phyloP scores from a whole-genome alignment of 1,140 invertebrate genomes.

The Ceratina calcarata region DNA sequence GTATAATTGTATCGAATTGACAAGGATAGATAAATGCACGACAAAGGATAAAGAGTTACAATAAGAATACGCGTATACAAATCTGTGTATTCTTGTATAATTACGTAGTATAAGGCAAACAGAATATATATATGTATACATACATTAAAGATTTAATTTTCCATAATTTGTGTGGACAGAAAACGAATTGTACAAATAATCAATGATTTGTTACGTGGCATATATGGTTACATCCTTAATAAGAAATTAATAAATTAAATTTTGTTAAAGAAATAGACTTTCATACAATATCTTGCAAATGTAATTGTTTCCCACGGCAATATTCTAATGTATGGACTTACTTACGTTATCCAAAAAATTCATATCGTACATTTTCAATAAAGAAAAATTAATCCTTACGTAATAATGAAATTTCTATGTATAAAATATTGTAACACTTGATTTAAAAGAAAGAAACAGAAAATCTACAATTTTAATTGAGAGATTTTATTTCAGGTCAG shows the following conservation, averaged over 20 bases:
- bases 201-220: constrained; percentile 6
- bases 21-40: constrained; percentile 20
- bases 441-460: constrained; percentile 11
- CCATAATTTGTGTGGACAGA: constrained; percentile 26
- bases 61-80: constrained; percentile 41
- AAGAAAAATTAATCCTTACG: neutral
- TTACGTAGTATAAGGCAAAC: constrained; percentile 6
- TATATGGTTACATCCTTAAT: neutral
- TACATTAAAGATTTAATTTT: constrained; percentile 12
- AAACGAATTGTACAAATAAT: constrained; percentile 27
- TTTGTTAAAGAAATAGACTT: constrained; percentile 1
- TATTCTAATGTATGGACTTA: neutral
- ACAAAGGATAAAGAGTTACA: constrained; percentile 46
- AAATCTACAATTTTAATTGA: neutral
- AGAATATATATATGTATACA: constrained; percentile 16
- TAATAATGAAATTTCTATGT: constrained; percentile 7
- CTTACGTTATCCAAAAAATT: constrained; percentile 8
- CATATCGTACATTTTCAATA: neutral
- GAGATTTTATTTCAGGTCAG: constrained; percentile 7
- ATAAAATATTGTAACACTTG: constrained; percentile 27
- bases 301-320: neutral
- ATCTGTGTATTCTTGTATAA: constrained; percentile 42
- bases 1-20: constrained; percentile 43
- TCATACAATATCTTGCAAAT: neutral
- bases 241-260: constrained; percentile 3